A percentile compares a stretch with the other conserved stretches of the same genome.
These are phyloP conservation scores for Baronia brevicornis DNA, from an alignment of 2,888 invertebrate species.

Conservation along the genomic window DNA sequence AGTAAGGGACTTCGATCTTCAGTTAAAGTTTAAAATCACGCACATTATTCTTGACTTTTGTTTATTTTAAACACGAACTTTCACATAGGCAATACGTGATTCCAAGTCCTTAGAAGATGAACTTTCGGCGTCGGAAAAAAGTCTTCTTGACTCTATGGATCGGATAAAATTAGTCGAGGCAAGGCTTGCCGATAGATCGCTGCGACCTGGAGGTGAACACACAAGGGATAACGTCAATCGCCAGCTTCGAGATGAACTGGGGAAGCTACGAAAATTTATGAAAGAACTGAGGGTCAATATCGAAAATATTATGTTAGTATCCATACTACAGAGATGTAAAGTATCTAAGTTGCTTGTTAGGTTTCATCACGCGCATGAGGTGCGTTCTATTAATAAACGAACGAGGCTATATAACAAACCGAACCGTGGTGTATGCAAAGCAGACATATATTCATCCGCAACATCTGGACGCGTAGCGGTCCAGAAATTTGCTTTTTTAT, in stretches of 20 bases:
- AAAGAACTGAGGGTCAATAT: constrained; percentile 75
- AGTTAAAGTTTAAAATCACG: too few species aligned
- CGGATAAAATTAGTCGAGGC: constrained; percentile 82
- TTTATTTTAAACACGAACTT: background rate
- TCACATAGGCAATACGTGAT: constrained; percentile 77
- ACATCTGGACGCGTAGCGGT: too few species aligned
- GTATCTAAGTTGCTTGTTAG: too few species aligned
- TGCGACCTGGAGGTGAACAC: constrained; percentile 79
- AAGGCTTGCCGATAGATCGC: constrained; percentile 80
- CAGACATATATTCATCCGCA: too few species aligned
- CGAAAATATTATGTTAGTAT: constrained; percentile 74
- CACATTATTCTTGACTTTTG: too few species aligned
- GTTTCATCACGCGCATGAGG: too few species aligned
- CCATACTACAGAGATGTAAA: too few species aligned
- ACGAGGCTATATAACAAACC: too few species aligned
- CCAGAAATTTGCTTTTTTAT: too few species aligned
- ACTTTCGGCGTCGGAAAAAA: constrained; percentile 78
- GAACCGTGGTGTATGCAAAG: too few species aligned
- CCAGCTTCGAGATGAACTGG: constrained; percentile 78
- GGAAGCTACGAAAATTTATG: constrained; percentile 73
- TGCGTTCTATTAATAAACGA: too few species aligned
- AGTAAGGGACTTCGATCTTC: too few species aligned
- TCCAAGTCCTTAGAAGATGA: constrained; percentile 82
- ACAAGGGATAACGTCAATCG: constrained; percentile 79
- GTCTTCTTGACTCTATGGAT: constrained; percentile 80